phyloP scores from a whole-genome alignment of 2,797 vertebrate genomes.

The Poeciliopsis gracilis region DNA sequence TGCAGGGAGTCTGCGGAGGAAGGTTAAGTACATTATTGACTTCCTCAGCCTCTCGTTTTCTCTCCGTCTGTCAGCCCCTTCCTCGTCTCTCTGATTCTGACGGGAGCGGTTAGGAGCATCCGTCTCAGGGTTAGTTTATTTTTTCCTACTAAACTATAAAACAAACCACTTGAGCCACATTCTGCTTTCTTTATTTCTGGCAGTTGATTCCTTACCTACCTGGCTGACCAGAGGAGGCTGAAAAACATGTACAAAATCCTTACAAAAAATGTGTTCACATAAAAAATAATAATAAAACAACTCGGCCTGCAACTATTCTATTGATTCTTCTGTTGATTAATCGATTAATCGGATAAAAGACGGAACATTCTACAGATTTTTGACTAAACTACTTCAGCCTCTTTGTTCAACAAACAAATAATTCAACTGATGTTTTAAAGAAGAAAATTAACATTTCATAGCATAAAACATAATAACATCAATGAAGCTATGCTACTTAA shows the following conservation, averaged over 20 bases:
- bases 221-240: conserved; percentile 33
- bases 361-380: too few relatives aligned
- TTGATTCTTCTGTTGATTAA: too few relatives aligned
- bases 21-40: conserved; percentile 70
- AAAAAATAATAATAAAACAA: not conserved
- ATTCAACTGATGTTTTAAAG: too few relatives aligned
- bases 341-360: too few relatives aligned
- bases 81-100: conserved; percentile 45
- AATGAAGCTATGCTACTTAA: too few relatives aligned
- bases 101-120: conserved; percentile 58
- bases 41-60: conserved; percentile 38
- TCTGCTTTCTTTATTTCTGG: conserved; percentile 20
- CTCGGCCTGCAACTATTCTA: too few relatives aligned
- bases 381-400: too few relatives aligned
- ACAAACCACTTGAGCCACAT: conserved; percentile 55
- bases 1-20: conserved; percentile 33
- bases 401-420: too few relatives aligned
- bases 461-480: too few relatives aligned
- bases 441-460: too few relatives aligned
- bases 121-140: conserved; percentile 36
- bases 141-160: conserved; percentile 57
- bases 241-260: conserved; percentile 7
- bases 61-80: conserved; percentile 40
- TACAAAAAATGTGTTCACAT: not conserved
- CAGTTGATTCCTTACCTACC: conserved; percentile 9